phyloP scores from a whole-genome alignment of 2,888 invertebrate genomes.

The Mamestra brassicae region DNA sequence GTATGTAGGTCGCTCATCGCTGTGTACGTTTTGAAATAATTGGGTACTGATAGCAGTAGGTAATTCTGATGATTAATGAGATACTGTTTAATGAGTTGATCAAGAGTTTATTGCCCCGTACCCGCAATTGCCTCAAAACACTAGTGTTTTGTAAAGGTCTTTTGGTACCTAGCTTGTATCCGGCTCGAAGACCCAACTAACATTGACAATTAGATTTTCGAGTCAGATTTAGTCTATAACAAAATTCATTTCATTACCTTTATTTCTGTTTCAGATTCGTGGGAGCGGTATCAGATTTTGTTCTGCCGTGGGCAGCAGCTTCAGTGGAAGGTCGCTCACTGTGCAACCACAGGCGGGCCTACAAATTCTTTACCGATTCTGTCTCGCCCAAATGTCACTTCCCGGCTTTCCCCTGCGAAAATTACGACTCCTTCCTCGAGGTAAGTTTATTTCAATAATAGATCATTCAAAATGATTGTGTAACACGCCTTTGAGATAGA shows the following conservation, averaged over 20 bases:
- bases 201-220: neutral
- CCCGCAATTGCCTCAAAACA: neutral
- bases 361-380: conserved; percentile 98
- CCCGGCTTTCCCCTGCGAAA: conserved; percentile 96
- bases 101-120: conserved; percentile 13
- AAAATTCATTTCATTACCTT: neutral
- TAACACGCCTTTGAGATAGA: conserved; percentile 14
- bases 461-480: conserved; percentile 11
- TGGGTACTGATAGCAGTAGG: conserved; percentile 5
- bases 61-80: conserved; percentile 27
- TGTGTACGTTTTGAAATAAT: conserved; percentile 3
- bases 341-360: conserved; percentile 98
- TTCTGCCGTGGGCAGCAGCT: conserved; percentile 94
- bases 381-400: conserved; percentile 97
- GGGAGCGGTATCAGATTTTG: conserved; percentile 97
- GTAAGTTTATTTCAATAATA: conserved; percentile 68
- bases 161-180: neutral
- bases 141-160: neutral
- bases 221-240: neutral
- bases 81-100: conserved; percentile 26
- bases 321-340: conserved; percentile 95
- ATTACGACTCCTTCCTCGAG: conserved; percentile 95
- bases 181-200: conserved; percentile 4
- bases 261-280: conserved; percentile 91
- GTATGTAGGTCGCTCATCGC: conserved; percentile 10